These are phyloP conservation scores for Calameuta pallipes DNA, from an alignment of 2,888 invertebrate genomes.

Conservation along the genomic window DNA sequence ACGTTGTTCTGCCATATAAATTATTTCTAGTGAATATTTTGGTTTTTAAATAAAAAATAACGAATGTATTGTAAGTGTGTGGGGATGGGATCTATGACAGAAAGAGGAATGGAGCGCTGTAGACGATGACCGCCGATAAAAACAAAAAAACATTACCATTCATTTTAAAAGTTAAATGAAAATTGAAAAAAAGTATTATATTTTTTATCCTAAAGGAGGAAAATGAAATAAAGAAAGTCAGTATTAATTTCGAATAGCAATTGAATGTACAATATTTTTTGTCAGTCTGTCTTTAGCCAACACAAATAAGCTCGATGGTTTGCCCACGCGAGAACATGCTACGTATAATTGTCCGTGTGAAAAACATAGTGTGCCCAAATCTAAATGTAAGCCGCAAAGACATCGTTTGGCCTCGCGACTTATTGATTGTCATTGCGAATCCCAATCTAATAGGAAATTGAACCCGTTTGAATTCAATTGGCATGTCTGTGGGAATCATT, in stretches of 20 bases:
- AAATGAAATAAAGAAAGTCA: not conserved
- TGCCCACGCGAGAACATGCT: slow-evolving; percentile 20
- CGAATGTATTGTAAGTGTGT: too few species aligned
- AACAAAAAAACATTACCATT: too few species aligned
- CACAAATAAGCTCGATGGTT: slow-evolving; percentile 18
- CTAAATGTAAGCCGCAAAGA: slow-evolving; percentile 26
- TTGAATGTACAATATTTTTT: slow-evolving; percentile 18
- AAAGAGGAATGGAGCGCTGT: too few species aligned
- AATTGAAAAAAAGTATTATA: too few species aligned
- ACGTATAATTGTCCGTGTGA: slow-evolving; percentile 28
- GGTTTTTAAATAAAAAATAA: too few species aligned
- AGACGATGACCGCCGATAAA: too few species aligned
- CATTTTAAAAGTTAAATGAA: too few species aligned
- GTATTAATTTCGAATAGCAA: slow-evolving; percentile 1
- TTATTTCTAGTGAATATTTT: too few species aligned
- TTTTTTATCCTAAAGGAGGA: too few species aligned
- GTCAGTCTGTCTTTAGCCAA: slow-evolving; percentile 14
- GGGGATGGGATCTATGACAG: too few species aligned
- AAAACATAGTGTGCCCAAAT: slow-evolving; percentile 28
- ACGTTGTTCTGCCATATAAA: too few species aligned
- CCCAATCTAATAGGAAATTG: slow-evolving; percentile 21
- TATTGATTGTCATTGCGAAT: slow-evolving; percentile 29
- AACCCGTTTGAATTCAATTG: slow-evolving; percentile 23
- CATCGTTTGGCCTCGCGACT: slow-evolving; percentile 31
- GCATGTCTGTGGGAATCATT: slow-evolving; percentile 22